Evolutionary conservation across 1,140 invertebrate genomes (phyloP), one percentile per base, ranked within the genome.

Genomic region (Saccostrea glomerata): DNA sequence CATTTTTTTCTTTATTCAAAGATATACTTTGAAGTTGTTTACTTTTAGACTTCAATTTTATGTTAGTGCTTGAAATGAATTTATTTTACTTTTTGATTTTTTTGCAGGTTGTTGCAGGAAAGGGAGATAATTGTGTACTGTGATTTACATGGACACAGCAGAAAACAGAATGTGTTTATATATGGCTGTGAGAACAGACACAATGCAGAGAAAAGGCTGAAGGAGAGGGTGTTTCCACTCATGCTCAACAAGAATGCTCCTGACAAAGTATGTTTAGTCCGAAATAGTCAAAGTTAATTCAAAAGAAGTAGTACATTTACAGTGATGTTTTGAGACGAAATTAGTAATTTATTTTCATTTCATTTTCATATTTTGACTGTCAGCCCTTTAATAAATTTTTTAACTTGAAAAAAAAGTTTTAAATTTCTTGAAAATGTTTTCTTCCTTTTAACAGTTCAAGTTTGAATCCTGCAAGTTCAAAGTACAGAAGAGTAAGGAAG

Each of bases 381-480:
- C 6, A 3, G 40, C 40, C 40, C 2, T 47, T 2, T 47, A 47
- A 47, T 6, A 47, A 6, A 47, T 2, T 47, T 47, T 6, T 47
- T 47, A 47, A 47, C 40, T 47, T 47, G 40, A 47, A 3, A 47
- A 47, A 47, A 6, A 47, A 6, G n/a, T n/a, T n/a, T n/a, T n/a
- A n/a, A n/a, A n/a, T 66, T 47, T 17, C 15, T 63, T 20, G 0
- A 6, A 63, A 17, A 20, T 17, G 17, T 63, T 12, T 36, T 20
- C 2, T 54, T 23, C 77, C 2, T 86, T 88, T 63, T 90, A 94
- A 90, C 89, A 94, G 98, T 99, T 99, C 95, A 98, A 97, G 11
- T 99, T 98, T 94, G 97, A 98, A 95, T 97, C 97, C 92, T 99
- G 98, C 94, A 98, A 98, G 95, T 99, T 99, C 94, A 97, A 97